Evolutionary conservation across 2,888 invertebrate genomes (phyloP).

Genomic region (Pseudococcus viburni): DNA sequence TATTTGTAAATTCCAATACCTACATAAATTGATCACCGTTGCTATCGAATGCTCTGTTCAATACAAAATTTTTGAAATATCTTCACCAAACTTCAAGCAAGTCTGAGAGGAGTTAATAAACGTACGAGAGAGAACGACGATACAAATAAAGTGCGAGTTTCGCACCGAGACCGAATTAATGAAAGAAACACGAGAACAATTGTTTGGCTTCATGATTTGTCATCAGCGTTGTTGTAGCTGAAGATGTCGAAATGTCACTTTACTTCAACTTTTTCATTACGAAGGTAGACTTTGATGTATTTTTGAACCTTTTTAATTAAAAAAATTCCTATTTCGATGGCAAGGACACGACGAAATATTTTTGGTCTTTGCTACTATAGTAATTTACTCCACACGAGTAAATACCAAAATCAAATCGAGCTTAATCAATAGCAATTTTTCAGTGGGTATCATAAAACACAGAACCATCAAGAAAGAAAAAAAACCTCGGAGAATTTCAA

Average conservation of each 20-base stretch:
- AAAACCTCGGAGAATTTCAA: too few relatives aligned
- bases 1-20: too few relatives aligned
- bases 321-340: not conserved
- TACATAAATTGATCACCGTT: too few relatives aligned
- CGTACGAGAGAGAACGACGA: not conserved
- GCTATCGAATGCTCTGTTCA: too few relatives aligned
- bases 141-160: conserved; percentile 2
- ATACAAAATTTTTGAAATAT: not conserved
- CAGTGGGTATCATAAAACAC: too few relatives aligned
- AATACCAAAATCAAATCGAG: too few relatives aligned
- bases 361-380: not conserved
- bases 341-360: not conserved
- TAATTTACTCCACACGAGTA: too few relatives aligned
- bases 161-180: not conserved
- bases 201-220: conserved; percentile 53
- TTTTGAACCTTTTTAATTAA: not conserved
- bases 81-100: not conserved
- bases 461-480: too few relatives aligned
- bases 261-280: conserved; percentile 3
- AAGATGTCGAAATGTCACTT: not conserved
- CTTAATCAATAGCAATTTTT: too few relatives aligned
- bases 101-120: not conserved
- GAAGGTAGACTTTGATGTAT: not conserved
- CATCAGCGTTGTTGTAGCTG: not conserved
- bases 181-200: conserved; percentile 43